phyloP scores from a whole-genome alignment of 2,113 vertebrate genomes.

The Ciconia stormi region DNA sequence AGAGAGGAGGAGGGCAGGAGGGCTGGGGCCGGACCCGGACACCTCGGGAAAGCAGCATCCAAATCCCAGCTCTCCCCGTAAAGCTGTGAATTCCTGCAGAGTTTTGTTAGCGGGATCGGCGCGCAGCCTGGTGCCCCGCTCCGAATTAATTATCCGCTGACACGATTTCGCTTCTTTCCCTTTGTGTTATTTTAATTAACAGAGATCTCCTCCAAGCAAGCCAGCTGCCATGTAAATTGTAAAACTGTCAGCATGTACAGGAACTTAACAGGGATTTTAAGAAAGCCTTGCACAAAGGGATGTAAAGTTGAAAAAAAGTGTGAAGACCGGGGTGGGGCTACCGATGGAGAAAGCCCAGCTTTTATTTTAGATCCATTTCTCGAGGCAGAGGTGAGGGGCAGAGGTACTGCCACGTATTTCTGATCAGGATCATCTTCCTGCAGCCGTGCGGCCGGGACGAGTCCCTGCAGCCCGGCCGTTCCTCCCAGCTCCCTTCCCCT shows the following conservation, averaged over 20 bases:
- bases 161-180: constrained; percentile 65
- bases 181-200: constrained; percentile 83
- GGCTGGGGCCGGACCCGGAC: rapidly evolving
- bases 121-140: constrained; percentile 57
- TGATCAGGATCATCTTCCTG: not conserved
- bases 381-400: not conserved
- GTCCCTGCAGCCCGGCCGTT: not conserved
- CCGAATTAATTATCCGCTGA: constrained; percentile 77
- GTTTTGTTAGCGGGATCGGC: constrained; percentile 53
- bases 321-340: not conserved
- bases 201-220: constrained; percentile 80
- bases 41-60: not conserved
- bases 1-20: not conserved
- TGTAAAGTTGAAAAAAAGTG: constrained; percentile 4
- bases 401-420: not conserved
- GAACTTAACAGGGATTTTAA: constrained; percentile 66
- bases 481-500: not conserved
- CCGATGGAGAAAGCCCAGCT: not conserved
- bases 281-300: constrained; percentile 49
- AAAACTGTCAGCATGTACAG: constrained; percentile 75
- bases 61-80: not conserved
- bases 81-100: constrained; percentile 54
- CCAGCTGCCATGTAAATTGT: constrained; percentile 79
- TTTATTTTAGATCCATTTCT: not conserved
- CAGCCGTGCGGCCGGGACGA: rapidly evolving